Conservation (phyloP, 2,797 vertebrate genomes). For the Poecile montanus region DNA sequence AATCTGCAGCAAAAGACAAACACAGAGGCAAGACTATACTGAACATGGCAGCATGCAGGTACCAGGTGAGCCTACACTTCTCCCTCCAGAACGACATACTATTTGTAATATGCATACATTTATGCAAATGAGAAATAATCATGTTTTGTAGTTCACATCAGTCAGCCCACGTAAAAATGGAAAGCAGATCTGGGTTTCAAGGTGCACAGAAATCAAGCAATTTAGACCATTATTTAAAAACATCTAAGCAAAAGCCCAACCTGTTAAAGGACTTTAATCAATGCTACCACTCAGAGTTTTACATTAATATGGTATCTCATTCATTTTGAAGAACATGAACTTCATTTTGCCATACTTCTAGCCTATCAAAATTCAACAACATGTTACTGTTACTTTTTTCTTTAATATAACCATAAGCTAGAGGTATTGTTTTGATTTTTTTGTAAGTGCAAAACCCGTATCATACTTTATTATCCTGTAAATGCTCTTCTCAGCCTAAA, state of each 20-base stretch:
- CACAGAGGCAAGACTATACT: not conserved
- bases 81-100: not conserved
- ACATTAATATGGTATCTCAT: not conserved
- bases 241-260: not conserved
- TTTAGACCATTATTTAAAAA: not conserved
- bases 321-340: not conserved
- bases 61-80: not conserved
- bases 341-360: not conserved
- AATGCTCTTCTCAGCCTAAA: not conserved
- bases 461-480: not conserved
- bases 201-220: not conserved
- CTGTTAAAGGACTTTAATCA: not conserved
- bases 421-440: not conserved
- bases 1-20: not conserved
- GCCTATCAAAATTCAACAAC: not conserved
- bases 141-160: not conserved
- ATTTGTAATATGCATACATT: not conserved
- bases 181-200: not conserved
- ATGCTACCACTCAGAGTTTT: not conserved
- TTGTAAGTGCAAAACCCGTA: not conserved
- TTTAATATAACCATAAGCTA: not conserved
- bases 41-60: not conserved
- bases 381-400: not conserved
- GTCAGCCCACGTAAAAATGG: not conserved
- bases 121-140: not conserved